Evolutionary conservation across 2,888 invertebrate species (phyloP).

Genomic region (Campaea margaritaria): DNA sequence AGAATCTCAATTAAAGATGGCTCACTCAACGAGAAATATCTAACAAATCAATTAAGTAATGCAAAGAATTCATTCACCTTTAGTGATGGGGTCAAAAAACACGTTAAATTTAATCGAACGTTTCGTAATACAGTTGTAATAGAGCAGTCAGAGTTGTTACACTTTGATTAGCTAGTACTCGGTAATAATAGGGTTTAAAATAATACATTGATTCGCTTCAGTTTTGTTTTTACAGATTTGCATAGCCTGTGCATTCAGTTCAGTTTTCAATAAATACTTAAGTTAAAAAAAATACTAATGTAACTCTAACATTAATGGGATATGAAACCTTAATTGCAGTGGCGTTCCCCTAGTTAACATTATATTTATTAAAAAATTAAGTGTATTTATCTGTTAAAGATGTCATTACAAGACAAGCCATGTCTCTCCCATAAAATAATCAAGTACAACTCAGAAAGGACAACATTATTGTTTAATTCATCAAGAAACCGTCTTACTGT

Average conservation of each 20-base stretch:
- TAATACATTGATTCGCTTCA: not conserved
- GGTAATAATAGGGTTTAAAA: not conserved
- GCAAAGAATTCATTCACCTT: slow-evolving; percentile 82
- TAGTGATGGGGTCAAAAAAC: slow-evolving; percentile 56
- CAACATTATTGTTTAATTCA: slow-evolving; percentile 42
- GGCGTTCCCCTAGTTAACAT: too few species aligned
- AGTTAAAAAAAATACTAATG: too few species aligned
- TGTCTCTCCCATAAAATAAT: slow-evolving; percentile 5
- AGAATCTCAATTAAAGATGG: slow-evolving; percentile 76
- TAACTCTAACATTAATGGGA: too few species aligned
- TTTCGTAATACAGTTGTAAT: slow-evolving; percentile 19
- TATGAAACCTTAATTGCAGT: too few species aligned
- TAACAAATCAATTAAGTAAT: slow-evolving; percentile 83
- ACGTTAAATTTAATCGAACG: slow-evolving; percentile 27
- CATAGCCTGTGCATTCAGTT: too few species aligned
- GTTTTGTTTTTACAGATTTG: not conserved
- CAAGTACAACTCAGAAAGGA: slow-evolving; percentile 30
- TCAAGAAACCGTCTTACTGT: slow-evolving; percentile 41
- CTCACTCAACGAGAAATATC: slow-evolving; percentile 78
- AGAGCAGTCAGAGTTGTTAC: slow-evolving; percentile 16
- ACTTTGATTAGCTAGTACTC: slow-evolving; percentile 7
- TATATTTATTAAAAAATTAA: too few species aligned
- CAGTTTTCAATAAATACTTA: too few species aligned
- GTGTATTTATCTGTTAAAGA: not conserved
- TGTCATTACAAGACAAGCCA: slow-evolving; percentile 1